phyloP scores from a whole-genome alignment of 2,797 vertebrate genomes.

The Coregonus sp. region DNA sequence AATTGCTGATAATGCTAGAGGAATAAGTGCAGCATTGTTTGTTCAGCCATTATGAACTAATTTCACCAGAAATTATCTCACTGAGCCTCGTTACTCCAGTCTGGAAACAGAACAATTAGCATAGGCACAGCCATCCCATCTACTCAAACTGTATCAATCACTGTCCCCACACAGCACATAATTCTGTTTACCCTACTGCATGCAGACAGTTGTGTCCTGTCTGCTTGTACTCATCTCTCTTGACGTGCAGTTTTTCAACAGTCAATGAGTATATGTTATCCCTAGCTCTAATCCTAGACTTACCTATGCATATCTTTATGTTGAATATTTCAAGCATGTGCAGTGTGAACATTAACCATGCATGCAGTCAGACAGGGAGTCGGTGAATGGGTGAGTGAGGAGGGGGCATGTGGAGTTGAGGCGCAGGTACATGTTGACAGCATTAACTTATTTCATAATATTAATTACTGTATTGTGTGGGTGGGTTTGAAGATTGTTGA shows the following conservation, averaged over 20 bases:
- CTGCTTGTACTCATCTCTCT: too few species aligned
- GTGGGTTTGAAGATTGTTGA: conserved; percentile 13
- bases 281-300: not conserved
- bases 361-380: not conserved
- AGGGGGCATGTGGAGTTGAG: conserved; percentile 40
- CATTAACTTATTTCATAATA: conserved; percentile 20
- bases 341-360: not conserved
- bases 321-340: not conserved
- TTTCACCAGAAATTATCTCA: conserved; percentile 51
- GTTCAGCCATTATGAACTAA: conserved; percentile 67
- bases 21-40: conserved; percentile 66
- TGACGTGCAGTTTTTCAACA: not conserved
- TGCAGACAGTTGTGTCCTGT: too few species aligned
- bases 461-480: conserved; percentile 27
- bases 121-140: not conserved
- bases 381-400: too few species aligned
- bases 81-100: conserved; percentile 42
- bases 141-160: conserved; percentile 16
- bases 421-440: conserved; percentile 44
- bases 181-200: not conserved
- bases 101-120: conserved; percentile 49
- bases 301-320: not conserved
- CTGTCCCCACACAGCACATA: not conserved
- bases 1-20: conserved; percentile 64
- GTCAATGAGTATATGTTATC: not conserved